Conservation (phyloP, 2,888 invertebrate genomes). For the Marronus borbonicus region DNA sequence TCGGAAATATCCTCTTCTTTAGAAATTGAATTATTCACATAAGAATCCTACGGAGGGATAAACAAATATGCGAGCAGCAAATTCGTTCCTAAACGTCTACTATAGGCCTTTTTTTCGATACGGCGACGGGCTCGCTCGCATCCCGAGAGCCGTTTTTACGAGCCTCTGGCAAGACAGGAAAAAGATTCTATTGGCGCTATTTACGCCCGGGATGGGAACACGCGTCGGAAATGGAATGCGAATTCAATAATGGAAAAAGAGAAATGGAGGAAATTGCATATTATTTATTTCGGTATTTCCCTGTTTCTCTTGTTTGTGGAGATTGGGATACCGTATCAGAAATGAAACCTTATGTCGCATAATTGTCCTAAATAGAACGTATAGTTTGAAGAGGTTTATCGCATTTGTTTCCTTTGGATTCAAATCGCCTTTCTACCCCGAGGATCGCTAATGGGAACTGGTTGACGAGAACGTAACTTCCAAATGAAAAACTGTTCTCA, state of each 20-base stretch:
- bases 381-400: no score
- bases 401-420: no score
- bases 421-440: no score
- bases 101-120: constrained; percentile 20
- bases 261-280: constrained; percentile 24
- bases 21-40: constrained; percentile 44
- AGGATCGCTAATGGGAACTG: no score
- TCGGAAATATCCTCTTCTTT: constrained; percentile 10
- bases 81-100: constrained; percentile 36
- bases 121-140: background rate
- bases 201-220: constrained; percentile 21
- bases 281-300: constrained; percentile 11
- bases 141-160: constrained; percentile 25
- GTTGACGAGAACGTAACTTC: no score
- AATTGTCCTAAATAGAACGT: no score
- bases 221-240: constrained; percentile 34
- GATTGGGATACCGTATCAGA: no score
- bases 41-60: constrained; percentile 36
- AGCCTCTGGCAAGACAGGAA: constrained; percentile 23
- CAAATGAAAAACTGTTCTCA: no score
- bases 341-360: no score
- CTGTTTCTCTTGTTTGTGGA: background rate
- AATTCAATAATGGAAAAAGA: constrained; percentile 42
- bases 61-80: constrained; percentile 24
- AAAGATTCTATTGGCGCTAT: constrained; percentile 36